Base-by-base conservation (phyloP, 2,113 vertebrate species). In the Raja brachyura region DNA sequence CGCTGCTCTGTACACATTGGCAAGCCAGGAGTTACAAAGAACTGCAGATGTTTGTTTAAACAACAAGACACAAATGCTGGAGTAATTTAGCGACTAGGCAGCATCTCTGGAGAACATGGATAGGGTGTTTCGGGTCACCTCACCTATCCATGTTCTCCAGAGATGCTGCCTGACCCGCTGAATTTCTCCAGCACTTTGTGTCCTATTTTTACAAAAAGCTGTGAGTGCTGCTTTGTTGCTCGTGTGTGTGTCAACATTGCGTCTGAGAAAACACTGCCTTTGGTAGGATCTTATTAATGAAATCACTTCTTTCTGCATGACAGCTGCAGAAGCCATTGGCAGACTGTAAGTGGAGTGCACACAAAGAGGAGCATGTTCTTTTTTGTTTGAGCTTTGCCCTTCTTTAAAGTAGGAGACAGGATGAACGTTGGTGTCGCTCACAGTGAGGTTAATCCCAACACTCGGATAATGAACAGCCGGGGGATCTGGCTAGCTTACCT, bases 351-450 rank as follows among this genome's bases (percentile, higher is more conserved):
- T 88, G 83, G n/a, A 88, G 28, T 1, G n/a, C 59, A 88, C 54
- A 61, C 22, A 61, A 31, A 31, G 28, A 88, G 59, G 16, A 66
- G 28, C 59, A 31, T 61, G 33, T 22, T 92, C 16, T n/a, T 16
- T 73, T 56, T 25, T 92, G n/a, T 78, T 54, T 92, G 88, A 70
- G 73, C 33, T 73, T 70, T 73, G 20, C 88, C 66, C 88, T 92
- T 73, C 66, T 68, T 92, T 68, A 92, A 68, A 92, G 88, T 73
- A 68, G 88, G 88, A 92, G 88, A 68, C 94, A 95, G 96, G 96
- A 99, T 99, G 98, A 98, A 99, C 93, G 98, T 99, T 93, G 98
- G 98, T 93, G 98, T 99, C 93, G 98, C 98, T 93, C 98, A 99
- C 97, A 98, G 98, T 61, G 98, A 99, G 96, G 98, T 98, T 94